phyloP scores from a whole-genome alignment of 2,797 vertebrate species.

The Erpetoichthys calabaricus region DNA sequence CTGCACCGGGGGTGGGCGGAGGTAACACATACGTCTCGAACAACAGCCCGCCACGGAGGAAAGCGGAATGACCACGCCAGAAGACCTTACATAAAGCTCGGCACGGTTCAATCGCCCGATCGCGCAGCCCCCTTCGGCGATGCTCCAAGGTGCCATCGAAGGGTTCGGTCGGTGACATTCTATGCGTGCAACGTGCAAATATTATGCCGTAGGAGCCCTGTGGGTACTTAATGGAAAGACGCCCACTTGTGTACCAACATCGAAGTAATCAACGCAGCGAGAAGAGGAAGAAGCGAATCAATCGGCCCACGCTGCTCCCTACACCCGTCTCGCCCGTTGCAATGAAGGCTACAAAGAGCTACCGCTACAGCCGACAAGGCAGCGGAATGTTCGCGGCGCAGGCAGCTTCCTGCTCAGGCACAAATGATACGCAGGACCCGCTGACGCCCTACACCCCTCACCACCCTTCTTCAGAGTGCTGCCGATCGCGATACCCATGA shows the following conservation, averaged over 20 bases:
- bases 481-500: conserved; percentile 10
- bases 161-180: too few relatives aligned
- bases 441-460: conserved; percentile 41
- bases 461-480: conserved; percentile 12
- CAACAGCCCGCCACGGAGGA: too few relatives aligned
- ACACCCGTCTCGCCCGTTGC: conserved; percentile 2
- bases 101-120: too few relatives aligned
- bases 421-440: conserved; percentile 43
- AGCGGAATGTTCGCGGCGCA: conserved; percentile 46
- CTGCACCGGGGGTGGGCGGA: too few relatives aligned
- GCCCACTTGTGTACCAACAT: conserved; percentile 50
- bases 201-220: conserved; percentile 25
- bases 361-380: conserved; percentile 5
- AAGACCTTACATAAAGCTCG: too few relatives aligned
- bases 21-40: too few relatives aligned
- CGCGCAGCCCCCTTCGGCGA: too few relatives aligned
- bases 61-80: too few relatives aligned
- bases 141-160: too few relatives aligned
- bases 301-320: conserved; percentile 13
- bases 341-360: not conserved
- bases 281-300: conserved; percentile 2
- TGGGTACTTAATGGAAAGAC: conserved; percentile 45
- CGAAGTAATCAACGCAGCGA: conserved; percentile 2
- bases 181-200: too few relatives aligned
- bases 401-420: conserved; percentile 35